Base-by-base conservation (phyloP, 2,113 vertebrate species). In the Psettodes erumei region DNA sequence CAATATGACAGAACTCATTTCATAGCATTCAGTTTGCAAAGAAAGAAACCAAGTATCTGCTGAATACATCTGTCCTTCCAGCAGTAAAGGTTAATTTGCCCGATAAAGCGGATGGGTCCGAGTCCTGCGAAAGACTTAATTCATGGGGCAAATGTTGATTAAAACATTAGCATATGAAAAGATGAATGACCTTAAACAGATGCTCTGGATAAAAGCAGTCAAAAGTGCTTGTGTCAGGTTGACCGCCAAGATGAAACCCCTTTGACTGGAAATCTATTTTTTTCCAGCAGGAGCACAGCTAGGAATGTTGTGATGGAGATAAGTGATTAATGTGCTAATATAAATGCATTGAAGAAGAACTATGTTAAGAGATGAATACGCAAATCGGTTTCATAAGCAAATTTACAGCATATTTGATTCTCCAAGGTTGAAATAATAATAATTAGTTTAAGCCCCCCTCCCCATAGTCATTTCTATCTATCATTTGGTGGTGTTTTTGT, bases 141-240 rank as follows among this genome's bases (percentile, higher is more conserved):
- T 87, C 79, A 75, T 33, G 45, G 56, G 72, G n/a, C 88, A 72
- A 73, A 89, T 87, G 86, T 85, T 92, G 91, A 92, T 93, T 83
- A 87, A 87, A 45, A 71, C 60, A 91, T 93, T 91, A 88, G 84
- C 91, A 92, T 90, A 88, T 90, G 86, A 93, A 93, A 89, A 83
- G 87, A 85, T 43, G 68, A 76, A 83, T 83, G 81, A 89, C 86
- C 89, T 87, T 79, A 88, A 88, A n/a, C n/a, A 90, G 88, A 86
- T 83, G 65, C 74, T 71, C 35, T 1, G 11, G 82, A 91, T 91
- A 82, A 92, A 90, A 90, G 86, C 86, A 79, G 86, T 88, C 90
- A 88, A 88, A 88, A 89, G 80, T 88, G 82, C 73, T 59, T 45
- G 75, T 67, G 66, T 84, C 25, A 87, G 73, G 85, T 88, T 73